Evolutionary conservation across 2,888 invertebrate genomes (phyloP).

Genomic region (Dryococelus australis): DNA sequence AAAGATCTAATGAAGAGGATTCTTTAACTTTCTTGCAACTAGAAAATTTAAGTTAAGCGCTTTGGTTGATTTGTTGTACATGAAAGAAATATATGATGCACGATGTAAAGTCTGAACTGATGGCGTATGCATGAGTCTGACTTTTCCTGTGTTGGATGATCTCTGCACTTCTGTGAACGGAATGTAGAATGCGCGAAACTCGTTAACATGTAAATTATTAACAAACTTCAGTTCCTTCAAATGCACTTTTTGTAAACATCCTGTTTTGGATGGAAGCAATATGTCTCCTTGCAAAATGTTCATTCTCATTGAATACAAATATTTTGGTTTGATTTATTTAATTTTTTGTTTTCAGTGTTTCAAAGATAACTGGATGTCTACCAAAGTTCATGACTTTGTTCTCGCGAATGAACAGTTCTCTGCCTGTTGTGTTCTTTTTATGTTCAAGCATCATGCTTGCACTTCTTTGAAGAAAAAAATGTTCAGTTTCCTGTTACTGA

Average conservation of each 20-base stretch:
- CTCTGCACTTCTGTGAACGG: slow-evolving; percentile 35
- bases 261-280: neutral
- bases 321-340: neutral
- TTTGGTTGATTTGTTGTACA: neutral
- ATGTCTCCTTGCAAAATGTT: neutral
- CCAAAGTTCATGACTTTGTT: neutral
- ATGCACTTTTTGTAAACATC: neutral
- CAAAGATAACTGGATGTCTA: neutral
- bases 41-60: neutral
- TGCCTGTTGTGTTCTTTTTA: neutral
- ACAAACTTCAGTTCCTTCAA: neutral
- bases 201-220: neutral
- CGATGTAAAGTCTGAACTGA: neutral
- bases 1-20: slow-evolving; percentile 1
- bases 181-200: slow-evolving; percentile 26
- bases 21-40: neutral
- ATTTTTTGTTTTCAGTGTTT: neutral
- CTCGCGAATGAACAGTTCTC: neutral
- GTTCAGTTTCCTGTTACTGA: slow-evolving; percentile 25
- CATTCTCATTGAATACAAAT: neutral
- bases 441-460: neutral
- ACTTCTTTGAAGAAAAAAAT: slow-evolving; percentile 20
- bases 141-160: slow-evolving; percentile 35
- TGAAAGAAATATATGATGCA: neutral
- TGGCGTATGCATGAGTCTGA: slow-evolving; percentile 8